Base-by-base conservation (phyloP, 2,113 vertebrate species). In the Thermophis baileyi region DNA sequence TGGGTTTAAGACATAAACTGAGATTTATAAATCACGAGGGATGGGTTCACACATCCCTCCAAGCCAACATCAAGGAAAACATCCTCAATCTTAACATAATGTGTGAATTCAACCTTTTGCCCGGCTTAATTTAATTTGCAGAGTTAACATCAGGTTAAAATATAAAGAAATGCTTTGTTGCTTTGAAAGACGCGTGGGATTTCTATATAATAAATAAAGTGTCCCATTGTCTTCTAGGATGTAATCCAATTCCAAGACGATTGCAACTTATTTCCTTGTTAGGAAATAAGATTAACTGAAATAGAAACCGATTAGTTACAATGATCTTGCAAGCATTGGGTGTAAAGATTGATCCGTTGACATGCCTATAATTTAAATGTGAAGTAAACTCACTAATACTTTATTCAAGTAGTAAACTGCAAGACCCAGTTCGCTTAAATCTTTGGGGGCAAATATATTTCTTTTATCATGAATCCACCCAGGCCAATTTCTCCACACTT, bases 321-420 rank as follows among this genome's bases (percentile, higher is more conserved):
- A 51, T 16, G 18, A 1, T 47, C 57, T 92, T 69, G 9, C 20
- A 44, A 90, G 10, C 46, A n/a, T 16, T 85, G 44, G 14, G n/a
- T 14, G 24, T 74, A 51, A 53, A 18, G 1, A 50, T 49, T 27
- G 10, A 8, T 30, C 55, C 44, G 50, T 88, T 22, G 55, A 6
- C 10, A 50, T 24, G 81, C n/a, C 53, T 74, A 74, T 35, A 47
- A n/a, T 88, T 88, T 88, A 69, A 54, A 74, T 86, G n/a, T 30
- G 35, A 85, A n/a, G 3, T 85, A 81, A 44, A 81, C 18, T 22
- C 12, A 91, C 46, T 18, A 46, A 53, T n/a, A 53, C 20, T 87
- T 53, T 30, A 0, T 0, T 6, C 20, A 2, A 14, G 9, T 0
- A 0, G 1, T 0, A 24, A 91, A 35, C 0, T 0, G 5, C 0